Conservation (phyloP, 2,888 invertebrate species). For the Hermaeophaga mercurialis region DNA sequence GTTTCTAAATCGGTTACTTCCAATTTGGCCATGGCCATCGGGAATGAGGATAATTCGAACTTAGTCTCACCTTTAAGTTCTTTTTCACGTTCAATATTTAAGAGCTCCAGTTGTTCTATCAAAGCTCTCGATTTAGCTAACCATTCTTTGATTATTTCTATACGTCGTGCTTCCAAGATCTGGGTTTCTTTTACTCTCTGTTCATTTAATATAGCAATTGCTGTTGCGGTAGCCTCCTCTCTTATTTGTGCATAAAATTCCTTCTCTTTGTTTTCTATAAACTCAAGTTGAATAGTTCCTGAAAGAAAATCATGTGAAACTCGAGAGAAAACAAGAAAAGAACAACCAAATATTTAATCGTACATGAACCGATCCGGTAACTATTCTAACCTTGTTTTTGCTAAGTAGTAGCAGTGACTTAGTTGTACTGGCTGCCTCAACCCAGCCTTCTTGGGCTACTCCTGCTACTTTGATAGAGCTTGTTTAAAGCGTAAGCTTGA, state of each 20-base stretch:
- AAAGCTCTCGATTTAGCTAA: slow-evolving; percentile 32
- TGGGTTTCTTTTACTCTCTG: slow-evolving; percentile 41
- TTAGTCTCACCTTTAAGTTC: slow-evolving; percentile 34
- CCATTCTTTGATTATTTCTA: slow-evolving; percentile 56
- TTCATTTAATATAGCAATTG: slow-evolving; percentile 41
- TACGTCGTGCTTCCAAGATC: slow-evolving; percentile 37
- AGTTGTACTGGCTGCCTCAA: no score
- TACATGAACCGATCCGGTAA: no score
- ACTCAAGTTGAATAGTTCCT: not conserved
- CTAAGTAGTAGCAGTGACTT: no score
- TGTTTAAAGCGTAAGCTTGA: no score
- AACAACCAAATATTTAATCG: no score
- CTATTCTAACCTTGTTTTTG: no score
- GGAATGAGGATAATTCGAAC: slow-evolving; percentile 47
- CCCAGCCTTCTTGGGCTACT: no score
- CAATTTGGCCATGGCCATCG: slow-evolving; percentile 42
- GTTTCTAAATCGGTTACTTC: slow-evolving; percentile 34
- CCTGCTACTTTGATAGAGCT: no score
- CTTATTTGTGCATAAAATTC: slow-evolving; percentile 56
- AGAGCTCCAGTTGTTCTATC: slow-evolving; percentile 30
- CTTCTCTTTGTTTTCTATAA: slow-evolving; percentile 36
- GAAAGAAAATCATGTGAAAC: not conserved
- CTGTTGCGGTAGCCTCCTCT: slow-evolving; percentile 45
- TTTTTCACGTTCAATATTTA: slow-evolving; percentile 10
- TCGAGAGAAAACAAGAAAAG: no score